Base-by-base conservation (phyloP, 2,797 vertebrate species). In the Falco naumanni region DNA sequence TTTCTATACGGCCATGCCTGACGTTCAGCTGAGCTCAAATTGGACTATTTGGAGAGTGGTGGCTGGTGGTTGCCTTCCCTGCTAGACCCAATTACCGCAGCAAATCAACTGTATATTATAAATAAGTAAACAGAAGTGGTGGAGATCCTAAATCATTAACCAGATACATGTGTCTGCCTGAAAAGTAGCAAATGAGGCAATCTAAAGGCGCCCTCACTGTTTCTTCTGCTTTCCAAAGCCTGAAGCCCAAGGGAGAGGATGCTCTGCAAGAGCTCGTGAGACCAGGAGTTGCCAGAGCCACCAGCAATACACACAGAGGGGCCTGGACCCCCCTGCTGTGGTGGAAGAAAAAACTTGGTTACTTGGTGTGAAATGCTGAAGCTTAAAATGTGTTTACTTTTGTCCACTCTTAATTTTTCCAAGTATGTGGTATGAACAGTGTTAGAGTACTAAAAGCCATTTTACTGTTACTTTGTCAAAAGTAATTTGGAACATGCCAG, bases 101-200 rank as follows among this genome's bases (percentile, higher is more conserved):
- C 53, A 84, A 90, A 86, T 77, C 51, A 76, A 24, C 75, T 76
- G 4, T 59, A 18, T 95, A 79, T 88, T 95, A 92, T 87, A 71
- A 93, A 89, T 91, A 54, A 89, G 37, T 82, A 78, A 93, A 86
- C 34, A 61, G 50, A 90, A 84, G 25, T 33, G 34, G 34, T 63
- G 39, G 45, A 71, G 70, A 74, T 47, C 34, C 48, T 96, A 84
- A 85, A 95, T 97, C 86, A 63, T 95, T 96, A 92, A 92, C 69
- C 29, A 78, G 61, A 68, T 87, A 89, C 90, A 53, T 33, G 51
- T 93, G 79, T 96, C 1, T 1, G 51, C 64, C 50, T 77, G 64
- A 90, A 74, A 93, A 93, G 56, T 16, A 91, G 74, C 80, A 97
- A 94, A 91, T 70, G 47, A 92, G 43, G 60, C 37, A 77, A 69